Percentiles rank a stretch among this genome's conserved stretches.
phyloP scores from a whole-genome alignment of 1,140 invertebrate genomes.

The Drosophila arizonae region DNA sequence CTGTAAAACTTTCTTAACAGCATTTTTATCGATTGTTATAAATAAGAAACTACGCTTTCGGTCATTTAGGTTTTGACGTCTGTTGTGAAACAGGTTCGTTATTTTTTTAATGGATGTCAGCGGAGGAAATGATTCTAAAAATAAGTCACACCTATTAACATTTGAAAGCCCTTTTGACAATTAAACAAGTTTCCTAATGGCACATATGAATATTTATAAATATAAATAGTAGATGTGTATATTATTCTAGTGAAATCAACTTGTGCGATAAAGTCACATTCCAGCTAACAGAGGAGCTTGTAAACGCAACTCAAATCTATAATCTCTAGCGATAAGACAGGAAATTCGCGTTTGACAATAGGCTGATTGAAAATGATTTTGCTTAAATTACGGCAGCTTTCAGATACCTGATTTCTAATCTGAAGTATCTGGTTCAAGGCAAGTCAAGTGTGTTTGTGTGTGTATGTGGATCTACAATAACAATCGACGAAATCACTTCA shows the following conservation, averaged over 20 bases:
- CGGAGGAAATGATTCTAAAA: not conserved
- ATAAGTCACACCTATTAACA: slow-evolving; percentile 3
- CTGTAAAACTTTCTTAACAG: not conserved
- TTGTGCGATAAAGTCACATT: slow-evolving; percentile 8
- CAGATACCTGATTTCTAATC: slow-evolving; percentile 5
- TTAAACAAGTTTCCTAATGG: slow-evolving; percentile 5
- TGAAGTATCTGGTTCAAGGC: slow-evolving; percentile 31
- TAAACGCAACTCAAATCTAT: not conserved
- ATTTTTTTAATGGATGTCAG: slow-evolving; percentile 4
- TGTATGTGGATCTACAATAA: not conserved
- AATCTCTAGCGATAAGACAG: slow-evolving; percentile 8
- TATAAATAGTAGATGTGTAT: not conserved
- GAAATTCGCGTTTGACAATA: slow-evolving; percentile 8
- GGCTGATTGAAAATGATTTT: slow-evolving; percentile 15
- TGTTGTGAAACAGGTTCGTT: not conserved
- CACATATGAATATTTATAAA: not conserved
- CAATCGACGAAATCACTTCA: slow-evolving; percentile 31
- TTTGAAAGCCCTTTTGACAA: not conserved
- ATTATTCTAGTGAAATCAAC: not conserved
- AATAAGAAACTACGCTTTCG: not conserved
- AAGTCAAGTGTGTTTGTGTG: slow-evolving; percentile 26
- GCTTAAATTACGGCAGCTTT: not conserved
- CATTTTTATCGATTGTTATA: slow-evolving; percentile 14
- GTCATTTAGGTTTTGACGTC: not conserved
- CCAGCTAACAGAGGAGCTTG: not conserved